These are phyloP conservation scores for Pagetopsis macropterus DNA, from an alignment of 2,797 vertebrate genomes.

Conservation along the genomic window DNA sequence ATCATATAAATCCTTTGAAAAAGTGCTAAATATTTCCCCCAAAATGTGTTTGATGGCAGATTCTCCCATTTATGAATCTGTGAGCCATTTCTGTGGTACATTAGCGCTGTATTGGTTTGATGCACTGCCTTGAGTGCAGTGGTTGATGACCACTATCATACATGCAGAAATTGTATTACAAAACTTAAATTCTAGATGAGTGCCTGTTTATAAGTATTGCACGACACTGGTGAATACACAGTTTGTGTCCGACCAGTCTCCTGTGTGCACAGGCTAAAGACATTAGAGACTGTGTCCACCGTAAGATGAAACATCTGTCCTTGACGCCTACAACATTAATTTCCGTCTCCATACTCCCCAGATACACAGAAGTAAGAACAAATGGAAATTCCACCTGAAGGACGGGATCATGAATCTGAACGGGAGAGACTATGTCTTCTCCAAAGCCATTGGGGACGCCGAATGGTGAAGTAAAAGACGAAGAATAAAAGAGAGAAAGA, in stretches of 20 bases:
- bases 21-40: neutral
- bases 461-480: conserved; percentile 90
- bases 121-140: neutral
- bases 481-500: neutral
- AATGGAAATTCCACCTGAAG: conserved; percentile 99
- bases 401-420: conserved; percentile 99
- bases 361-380: conserved; percentile 99
- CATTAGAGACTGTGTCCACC: conserved; percentile 25
- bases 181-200: neutral
- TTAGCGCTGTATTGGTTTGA: neutral
- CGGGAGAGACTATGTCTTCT: conserved; percentile 98
- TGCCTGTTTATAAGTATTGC: neutral
- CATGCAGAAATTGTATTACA: neutral
- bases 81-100: neutral
- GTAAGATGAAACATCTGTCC: conserved; percentile 48
- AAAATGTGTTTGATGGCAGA: too few relatives aligned
- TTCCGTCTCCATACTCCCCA: conserved; percentile 70
- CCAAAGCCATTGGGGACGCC: conserved; percentile 99
- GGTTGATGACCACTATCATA: neutral
- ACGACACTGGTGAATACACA: neutral
- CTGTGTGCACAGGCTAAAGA: conserved; percentile 26
- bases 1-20: neutral
- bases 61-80: too few relatives aligned
- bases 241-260: neutral
- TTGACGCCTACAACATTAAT: conserved; percentile 56